Conservation (phyloP, 2,888 invertebrate genomes). For the Lasioglossum oenotherae region DNA sequence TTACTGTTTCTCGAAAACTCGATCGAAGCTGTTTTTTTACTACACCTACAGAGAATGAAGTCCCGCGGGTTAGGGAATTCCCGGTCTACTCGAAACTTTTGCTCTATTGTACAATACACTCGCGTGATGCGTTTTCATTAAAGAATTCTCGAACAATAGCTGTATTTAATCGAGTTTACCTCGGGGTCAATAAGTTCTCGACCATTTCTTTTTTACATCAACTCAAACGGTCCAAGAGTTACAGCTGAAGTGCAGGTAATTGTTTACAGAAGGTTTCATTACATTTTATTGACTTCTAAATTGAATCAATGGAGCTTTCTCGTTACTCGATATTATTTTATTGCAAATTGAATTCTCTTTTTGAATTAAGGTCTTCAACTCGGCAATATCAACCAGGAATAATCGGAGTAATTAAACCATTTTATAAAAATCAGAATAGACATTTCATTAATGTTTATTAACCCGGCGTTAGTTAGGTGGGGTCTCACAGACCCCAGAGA, state of each 20-base stretch:
- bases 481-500: too few relatives aligned
- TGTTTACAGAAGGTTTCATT: not conserved
- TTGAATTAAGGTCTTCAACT: too few relatives aligned
- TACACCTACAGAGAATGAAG: not conserved
- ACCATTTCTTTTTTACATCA: not conserved
- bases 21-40: constrained; percentile 9
- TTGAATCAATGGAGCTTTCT: not conserved
- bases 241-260: not conserved
- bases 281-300: not conserved
- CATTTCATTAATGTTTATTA: not conserved
- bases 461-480: too few relatives aligned
- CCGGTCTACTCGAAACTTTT: not conserved
- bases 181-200: not conserved
- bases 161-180: not conserved
- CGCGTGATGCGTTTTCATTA: not conserved
- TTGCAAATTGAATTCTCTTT: not conserved
- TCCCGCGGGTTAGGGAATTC: not conserved
- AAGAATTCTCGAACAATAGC: not conserved
- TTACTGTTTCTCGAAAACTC: constrained; percentile 22
- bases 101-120: not conserved
- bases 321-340: not conserved
- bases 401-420: too few relatives aligned
- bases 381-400: too few relatives aligned
- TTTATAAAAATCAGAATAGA: not conserved
- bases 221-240: not conserved